Conservation (phyloP, 2,888 invertebrate species). For the Pyrocoelia pectoralis region DNA sequence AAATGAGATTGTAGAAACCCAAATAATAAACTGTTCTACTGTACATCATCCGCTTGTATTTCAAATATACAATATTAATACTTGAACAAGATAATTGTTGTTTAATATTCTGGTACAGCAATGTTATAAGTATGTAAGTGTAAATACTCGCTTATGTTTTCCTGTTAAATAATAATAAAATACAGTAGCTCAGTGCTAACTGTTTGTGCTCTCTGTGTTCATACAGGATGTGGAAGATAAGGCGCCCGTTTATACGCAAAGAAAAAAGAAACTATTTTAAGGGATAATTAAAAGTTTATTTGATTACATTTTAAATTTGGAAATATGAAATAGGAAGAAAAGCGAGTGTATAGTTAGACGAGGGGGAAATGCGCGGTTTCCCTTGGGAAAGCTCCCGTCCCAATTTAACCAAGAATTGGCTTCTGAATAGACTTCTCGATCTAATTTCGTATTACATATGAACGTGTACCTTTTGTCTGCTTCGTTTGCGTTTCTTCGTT, state of each 20-base stretch:
- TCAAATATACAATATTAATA: conserved; percentile 53
- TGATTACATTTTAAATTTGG: conserved; percentile 10
- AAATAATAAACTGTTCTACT: conserved; percentile 42
- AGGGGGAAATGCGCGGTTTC: conserved; percentile 23
- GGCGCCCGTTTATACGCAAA: background rate
- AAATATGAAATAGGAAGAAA: conserved; percentile 21
- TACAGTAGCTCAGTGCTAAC: conserved; percentile 32
- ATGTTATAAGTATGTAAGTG: conserved; percentile 41
- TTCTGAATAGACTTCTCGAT: conserved; percentile 37
- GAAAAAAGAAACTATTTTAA: too few species aligned
- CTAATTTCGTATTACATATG: conserved; percentile 35
- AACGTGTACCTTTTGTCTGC: conserved; percentile 34
- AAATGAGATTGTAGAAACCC: conserved; percentile 22
- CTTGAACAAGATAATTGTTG: conserved; percentile 53
- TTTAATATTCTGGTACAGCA: conserved; percentile 46
- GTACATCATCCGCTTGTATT: conserved; percentile 48
- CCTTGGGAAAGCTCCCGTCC: conserved; percentile 31
- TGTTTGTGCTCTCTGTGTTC: conserved; percentile 23
- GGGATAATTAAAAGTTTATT: conserved; percentile 16
- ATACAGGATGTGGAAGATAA: conserved; percentile 29
- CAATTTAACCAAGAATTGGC: conserved; percentile 37
- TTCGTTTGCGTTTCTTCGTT: conserved; percentile 30
- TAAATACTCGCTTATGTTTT: conserved; percentile 36
- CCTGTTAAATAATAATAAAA: conserved; percentile 34
- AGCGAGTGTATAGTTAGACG: conserved; percentile 20